Evolutionary conservation across 2,797 vertebrate genomes (phyloP).

Genomic region (Epinephelus awoara): DNA sequence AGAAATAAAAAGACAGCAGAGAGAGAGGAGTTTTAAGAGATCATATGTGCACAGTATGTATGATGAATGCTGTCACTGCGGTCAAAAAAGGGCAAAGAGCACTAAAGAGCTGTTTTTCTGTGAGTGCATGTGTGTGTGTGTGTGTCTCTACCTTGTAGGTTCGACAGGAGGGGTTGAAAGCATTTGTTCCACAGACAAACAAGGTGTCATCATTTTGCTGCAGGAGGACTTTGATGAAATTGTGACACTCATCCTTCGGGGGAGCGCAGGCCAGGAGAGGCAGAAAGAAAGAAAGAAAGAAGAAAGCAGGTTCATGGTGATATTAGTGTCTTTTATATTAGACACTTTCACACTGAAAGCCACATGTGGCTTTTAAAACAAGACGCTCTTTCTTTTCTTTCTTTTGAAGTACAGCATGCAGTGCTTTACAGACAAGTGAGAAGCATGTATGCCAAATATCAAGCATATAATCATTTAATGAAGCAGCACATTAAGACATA

Average conservation of each 20-base stretch:
- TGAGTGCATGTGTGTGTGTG: background rate
- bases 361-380: slow-evolving; percentile 36
- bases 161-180: slow-evolving; percentile 97
- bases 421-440: background rate
- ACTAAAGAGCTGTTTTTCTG: background rate
- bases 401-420: slow-evolving; percentile 42
- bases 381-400: slow-evolving; percentile 25
- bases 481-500: slow-evolving; percentile 9
- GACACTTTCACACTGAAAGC: slow-evolving; percentile 33
- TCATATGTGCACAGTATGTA: background rate
- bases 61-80: slow-evolving; percentile 23
- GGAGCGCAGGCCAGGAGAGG: slow-evolving; percentile 51
- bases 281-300: slow-evolving; percentile 24
- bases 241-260: slow-evolving; percentile 97
- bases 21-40: slow-evolving; percentile 1
- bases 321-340: slow-evolving; percentile 42
- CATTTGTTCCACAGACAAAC: slow-evolving; percentile 98
- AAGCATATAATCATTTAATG: slow-evolving; percentile 15
- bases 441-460: slow-evolving; percentile 35
- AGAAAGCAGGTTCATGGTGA: slow-evolving; percentile 48
- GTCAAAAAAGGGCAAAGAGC: slow-evolving; percentile 8
- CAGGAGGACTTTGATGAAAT: slow-evolving; percentile 98
- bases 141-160: slow-evolving; percentile 91
- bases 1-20: slow-evolving; percentile 4
- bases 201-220: slow-evolving; percentile 94